Base-by-base conservation (phyloP, 2,888 invertebrate genomes). In the Cantharis nigra region DNA sequence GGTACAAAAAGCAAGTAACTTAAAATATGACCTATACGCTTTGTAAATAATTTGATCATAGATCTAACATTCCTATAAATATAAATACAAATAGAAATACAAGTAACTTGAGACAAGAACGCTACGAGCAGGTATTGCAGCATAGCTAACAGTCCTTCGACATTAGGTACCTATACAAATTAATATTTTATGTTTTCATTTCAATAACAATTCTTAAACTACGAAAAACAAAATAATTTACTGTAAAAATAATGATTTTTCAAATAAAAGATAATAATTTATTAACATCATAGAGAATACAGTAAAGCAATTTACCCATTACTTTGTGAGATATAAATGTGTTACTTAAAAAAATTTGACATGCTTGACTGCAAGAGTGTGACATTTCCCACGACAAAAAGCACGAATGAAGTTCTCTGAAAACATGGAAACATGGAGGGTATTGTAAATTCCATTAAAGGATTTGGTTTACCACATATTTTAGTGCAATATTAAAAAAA, bases 361-460 rank as follows among this genome's bases (percentile, higher is more conserved):
- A 63, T 63, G 75, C 75, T 63, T 75, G 72, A 67, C 75, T 64
- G 9, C 20, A 69, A 67, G 71, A 67, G 67, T 75, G 75, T 75
- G 75, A 75, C 75, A 75, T 71, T 75, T 75, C 75, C 75, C 75
- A 75, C 75, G 75, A 71, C 71, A 63, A 26, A 28, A 75, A 71
- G 63, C 69, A 64, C 62, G 72, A 69, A 70, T 67, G 63, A 67
- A 72, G 69, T 71, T 63, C 67, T 49, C 7, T 49, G 64, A 69
- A 62, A 72, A 75, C 75, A 71, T 71, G 28, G 65, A 63, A 65
- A 71, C 63, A 33, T 75, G 71, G 71, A 63, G 63, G 71, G 71
- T 30, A 75, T 63, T 69, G 75, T 28, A 63, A 75, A 72, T 69
- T 75, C 63, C 20, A 30, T 69, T 75, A 69, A 72, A 69, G 69